These are phyloP conservation scores for Stenopsyche tienmushanensis DNA, from an alignment of 1,140 invertebrate genomes.

Conservation along the genomic window DNA sequence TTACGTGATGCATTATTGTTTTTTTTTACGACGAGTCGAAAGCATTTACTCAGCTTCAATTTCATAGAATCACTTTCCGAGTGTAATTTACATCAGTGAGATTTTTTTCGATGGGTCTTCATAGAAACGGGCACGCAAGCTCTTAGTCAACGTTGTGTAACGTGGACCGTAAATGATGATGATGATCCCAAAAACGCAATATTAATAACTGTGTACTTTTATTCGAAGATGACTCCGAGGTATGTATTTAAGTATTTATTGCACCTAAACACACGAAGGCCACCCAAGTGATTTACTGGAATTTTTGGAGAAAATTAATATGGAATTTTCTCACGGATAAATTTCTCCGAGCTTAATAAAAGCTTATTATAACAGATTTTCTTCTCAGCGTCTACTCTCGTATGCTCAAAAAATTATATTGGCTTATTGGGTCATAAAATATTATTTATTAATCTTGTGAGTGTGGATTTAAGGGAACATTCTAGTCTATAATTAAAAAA, in stretches of 20 bases:
- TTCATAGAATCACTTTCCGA: constrained; percentile 19
- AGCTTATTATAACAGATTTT: too few relatives aligned
- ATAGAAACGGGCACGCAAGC: constrained; percentile 8
- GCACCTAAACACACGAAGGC: too few relatives aligned
- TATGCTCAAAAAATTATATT: too few relatives aligned
- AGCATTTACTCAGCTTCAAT: constrained; percentile 19
- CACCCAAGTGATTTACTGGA: too few relatives aligned
- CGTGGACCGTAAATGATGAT: constrained; percentile 25
- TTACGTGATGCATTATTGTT: not conserved
- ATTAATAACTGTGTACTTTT: constrained; percentile 19
- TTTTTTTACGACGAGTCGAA: not conserved
- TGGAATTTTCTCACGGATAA: too few relatives aligned
- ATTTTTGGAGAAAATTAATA: too few relatives aligned
- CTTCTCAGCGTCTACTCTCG: too few relatives aligned
- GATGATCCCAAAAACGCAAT: constrained; percentile 29
- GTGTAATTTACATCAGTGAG: constrained; percentile 19
- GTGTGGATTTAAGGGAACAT: too few relatives aligned
- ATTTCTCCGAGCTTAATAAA: too few relatives aligned
- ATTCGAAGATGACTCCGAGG: constrained; percentile 3
- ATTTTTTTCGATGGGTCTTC: constrained; percentile 5
- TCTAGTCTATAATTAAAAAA: too few relatives aligned
- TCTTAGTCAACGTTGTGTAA: constrained; percentile 19
- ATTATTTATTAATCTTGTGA: too few relatives aligned
- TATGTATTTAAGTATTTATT: constrained; percentile 16
- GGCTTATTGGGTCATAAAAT: too few relatives aligned